Evolutionary conservation across 2,888 invertebrate species (phyloP).

Genomic region (Yponomeuta evonymella): DNA sequence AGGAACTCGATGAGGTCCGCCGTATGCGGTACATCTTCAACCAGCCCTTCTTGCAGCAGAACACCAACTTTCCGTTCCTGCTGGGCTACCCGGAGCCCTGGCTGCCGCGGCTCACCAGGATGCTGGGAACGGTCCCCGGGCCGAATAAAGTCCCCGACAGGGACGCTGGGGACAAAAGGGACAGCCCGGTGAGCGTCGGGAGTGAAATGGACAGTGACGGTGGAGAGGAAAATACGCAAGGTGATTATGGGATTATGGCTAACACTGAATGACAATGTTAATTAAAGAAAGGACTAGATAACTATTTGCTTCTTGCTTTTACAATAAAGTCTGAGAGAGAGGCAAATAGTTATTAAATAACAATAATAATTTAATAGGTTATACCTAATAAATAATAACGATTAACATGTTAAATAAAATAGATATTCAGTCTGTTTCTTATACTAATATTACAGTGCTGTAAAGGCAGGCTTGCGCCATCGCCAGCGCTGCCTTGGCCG

Average conservation of each 20-base stretch:
- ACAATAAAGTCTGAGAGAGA: too few species aligned
- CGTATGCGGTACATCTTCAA: slow-evolving; percentile 66
- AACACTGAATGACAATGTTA: background rate
- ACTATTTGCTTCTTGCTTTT: too few species aligned
- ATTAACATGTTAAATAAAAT: too few species aligned
- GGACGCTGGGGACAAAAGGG: slow-evolving; percentile 51
- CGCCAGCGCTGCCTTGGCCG: too few species aligned
- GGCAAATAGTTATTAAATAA: too few species aligned
- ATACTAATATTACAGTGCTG: too few species aligned
- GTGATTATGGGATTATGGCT: slow-evolving; percentile 31
- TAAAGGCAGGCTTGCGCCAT: too few species aligned
- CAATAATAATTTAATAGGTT: too few species aligned
- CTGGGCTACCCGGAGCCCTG: slow-evolving; percentile 68
- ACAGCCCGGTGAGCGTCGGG: slow-evolving; percentile 67
- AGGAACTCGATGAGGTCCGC: slow-evolving; percentile 41
- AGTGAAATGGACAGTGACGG: slow-evolving; percentile 65
- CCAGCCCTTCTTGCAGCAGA: slow-evolving; percentile 60
- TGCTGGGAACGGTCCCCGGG: slow-evolving; percentile 35
- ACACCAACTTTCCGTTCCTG: slow-evolving; percentile 58
- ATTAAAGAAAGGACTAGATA: background rate
- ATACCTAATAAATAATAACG: too few species aligned
- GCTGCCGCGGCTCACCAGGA: slow-evolving; percentile 43
- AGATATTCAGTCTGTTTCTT: too few species aligned
- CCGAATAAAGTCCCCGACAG: slow-evolving; percentile 9
- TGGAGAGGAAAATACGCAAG: slow-evolving; percentile 60